phyloP scores from a whole-genome alignment of 2,113 vertebrate genomes.

The Cricetomys ansorgei region DNA sequence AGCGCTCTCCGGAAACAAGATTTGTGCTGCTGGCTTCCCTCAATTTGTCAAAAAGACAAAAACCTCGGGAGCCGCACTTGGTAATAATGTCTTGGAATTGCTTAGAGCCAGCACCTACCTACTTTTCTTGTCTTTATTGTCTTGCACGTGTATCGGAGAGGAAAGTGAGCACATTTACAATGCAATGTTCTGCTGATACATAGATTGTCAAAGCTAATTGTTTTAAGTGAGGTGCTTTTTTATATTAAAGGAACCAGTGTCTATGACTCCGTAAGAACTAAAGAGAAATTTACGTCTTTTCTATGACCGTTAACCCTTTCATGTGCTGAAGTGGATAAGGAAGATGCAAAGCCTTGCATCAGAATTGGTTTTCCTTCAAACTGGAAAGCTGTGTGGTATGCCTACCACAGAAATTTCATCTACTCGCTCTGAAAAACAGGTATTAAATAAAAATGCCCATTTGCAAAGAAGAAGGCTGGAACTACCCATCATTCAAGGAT shows the following conservation, averaged over 20 bases:
- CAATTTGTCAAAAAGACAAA: conserved; percentile 69
- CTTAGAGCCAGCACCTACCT: conserved; percentile 23
- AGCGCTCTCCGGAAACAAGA: conserved; percentile 43
- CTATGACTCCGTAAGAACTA: background rate
- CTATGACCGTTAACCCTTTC: background rate
- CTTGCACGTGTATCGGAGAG: background rate
- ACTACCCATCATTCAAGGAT: background rate
- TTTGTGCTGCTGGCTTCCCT: conserved; percentile 53
- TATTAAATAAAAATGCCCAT: background rate
- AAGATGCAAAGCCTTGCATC: background rate
- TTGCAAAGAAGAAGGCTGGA: conserved; percentile 36
- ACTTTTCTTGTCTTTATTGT: conserved; percentile 46
- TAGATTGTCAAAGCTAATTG: conserved; percentile 36
- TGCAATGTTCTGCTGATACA: background rate
- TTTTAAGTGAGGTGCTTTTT: conserved; percentile 40
- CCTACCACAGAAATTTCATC: conserved; percentile 32
- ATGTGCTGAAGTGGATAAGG: background rate
- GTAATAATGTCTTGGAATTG: conserved; percentile 64
- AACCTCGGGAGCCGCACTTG: conserved; percentile 37
- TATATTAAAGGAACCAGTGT: conserved; percentile 28
- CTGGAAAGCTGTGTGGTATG: background rate
- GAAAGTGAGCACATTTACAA: conserved; percentile 48
- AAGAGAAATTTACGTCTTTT: background rate
- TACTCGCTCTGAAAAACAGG: background rate
- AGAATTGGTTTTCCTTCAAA: background rate